A percentile compares a stretch with the other conserved stretches of the same genome.
Evolutionary conservation across 2,888 invertebrate species (phyloP).

Genomic region (Ferdinandea cuprea): DNA sequence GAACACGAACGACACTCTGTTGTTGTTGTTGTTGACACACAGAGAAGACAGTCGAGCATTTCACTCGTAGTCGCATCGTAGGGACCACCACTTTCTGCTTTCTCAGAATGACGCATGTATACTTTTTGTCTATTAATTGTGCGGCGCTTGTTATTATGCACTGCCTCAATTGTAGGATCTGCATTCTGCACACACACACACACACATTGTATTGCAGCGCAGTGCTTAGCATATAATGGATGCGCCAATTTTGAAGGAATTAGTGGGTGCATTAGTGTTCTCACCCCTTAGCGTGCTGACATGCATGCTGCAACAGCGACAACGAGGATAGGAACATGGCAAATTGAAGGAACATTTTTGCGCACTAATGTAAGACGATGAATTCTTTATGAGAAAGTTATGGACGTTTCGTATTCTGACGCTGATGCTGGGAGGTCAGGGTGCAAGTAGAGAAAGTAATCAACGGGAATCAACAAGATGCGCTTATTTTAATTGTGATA

Average conservation of each 20-base stretch:
- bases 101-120: constrained; percentile 61
- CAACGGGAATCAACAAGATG: constrained; percentile 54
- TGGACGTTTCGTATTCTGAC: background rate
- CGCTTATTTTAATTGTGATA: constrained; percentile 61
- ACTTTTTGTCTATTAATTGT: constrained; percentile 68
- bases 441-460: constrained; percentile 72
- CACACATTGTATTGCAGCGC: background rate
- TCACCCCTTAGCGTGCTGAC: constrained; percentile 69
- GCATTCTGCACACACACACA: constrained; percentile 28
- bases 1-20: constrained; percentile 43
- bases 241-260: constrained; percentile 52
- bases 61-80: no score
- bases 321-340: constrained; percentile 23
- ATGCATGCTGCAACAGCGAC: constrained; percentile 55
- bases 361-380: constrained; percentile 34
- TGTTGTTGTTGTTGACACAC: constrained; percentile 20
- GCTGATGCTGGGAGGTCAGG: no score
- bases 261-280: constrained; percentile 67
- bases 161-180: constrained; percentile 61
- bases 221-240: constrained; percentile 67
- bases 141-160: constrained; percentile 66
- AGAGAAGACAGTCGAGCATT: constrained; percentile 1
- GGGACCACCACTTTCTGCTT: constrained; percentile 14
- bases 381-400: constrained; percentile 67
- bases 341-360: constrained; percentile 45